Base-by-base conservation (phyloP, 2,797 vertebrate genomes). In the Hippopotamyrus pictus region DNA sequence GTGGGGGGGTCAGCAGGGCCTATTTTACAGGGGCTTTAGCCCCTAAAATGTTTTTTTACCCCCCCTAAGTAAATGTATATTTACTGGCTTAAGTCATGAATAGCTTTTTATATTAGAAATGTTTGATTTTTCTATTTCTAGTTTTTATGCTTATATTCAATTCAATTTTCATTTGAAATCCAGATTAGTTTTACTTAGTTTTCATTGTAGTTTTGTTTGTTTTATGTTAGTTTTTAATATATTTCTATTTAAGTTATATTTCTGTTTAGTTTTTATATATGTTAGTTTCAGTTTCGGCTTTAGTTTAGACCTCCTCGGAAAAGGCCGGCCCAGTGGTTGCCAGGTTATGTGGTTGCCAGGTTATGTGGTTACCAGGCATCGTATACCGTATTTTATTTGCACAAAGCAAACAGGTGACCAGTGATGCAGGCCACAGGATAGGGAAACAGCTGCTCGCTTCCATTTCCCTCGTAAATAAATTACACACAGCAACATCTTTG, bases 361-460 rank as follows among this genome's bases (percentile, higher is more conserved):
- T 51, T 62, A 25, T 54, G 84, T 33, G 51, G 51, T 86, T 17
- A 0, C 25, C 84, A 25, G 14, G 46, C 25, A 54, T 51, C 25
- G 5, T 44, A 79, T 82, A 7, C 48, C 5, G 14, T 37, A 73
- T 73, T 73, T 86, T 17, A 86, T 53, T 86, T 86, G 48, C 12
- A 86, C 50, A 51, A 29, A 29, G 84, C 11, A n/a, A 46, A 44
- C 17, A 85, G 83, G 46, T 50, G 11, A 29, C 3, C 46, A 25
- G 44, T 54, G 22, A 86, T 17, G 51, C 46, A 51, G 12, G 7
- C 84, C 84, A 73, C 86, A 86, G 82, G 86, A 86, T 29, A 62
- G 89, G 88, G 88, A 89, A 90, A 88, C 90, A 88, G 86, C 90
- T 88, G 90, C 9, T 54, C 9, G 3, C 37, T 88, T 29, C 51